Evolutionary conservation across 2,113 vertebrate genomes (phyloP).

Genomic region (Rousettus leschenaultii): DNA sequence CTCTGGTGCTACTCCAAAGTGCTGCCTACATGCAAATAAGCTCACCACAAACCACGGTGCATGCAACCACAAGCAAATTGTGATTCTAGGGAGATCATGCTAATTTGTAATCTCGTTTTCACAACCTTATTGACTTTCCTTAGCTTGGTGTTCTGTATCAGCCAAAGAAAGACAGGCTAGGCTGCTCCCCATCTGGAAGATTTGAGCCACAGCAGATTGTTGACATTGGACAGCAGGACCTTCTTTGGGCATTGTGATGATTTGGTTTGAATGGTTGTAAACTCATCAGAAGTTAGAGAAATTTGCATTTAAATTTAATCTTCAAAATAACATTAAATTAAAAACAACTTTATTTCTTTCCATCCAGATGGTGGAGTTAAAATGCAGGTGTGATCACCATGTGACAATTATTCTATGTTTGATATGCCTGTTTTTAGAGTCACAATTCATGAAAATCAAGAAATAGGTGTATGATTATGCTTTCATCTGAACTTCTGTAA

Average conservation of each 20-base stretch:
- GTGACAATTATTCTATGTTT: not conserved
- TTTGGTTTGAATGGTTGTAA: conserved; percentile 24
- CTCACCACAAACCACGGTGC: conserved; percentile 29
- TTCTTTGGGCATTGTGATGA: not conserved
- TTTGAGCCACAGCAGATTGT: not conserved
- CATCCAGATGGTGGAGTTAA: not conserved
- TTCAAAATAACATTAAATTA: not conserved
- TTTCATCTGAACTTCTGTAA: not conserved
- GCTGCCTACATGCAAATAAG: conserved; percentile 54
- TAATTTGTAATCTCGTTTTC: not conserved
- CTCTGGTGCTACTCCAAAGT: not conserved
- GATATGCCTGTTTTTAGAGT: not conserved
- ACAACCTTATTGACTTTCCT: not conserved
- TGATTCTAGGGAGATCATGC: conserved; percentile 34
- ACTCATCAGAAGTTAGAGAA: not conserved
- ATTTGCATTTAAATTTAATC: conserved; percentile 6
- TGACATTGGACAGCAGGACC: not conserved
- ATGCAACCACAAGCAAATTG: conserved; percentile 64
- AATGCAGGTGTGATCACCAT: not conserved
- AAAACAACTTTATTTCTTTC: conserved; percentile 25
- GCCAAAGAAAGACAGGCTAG: not conserved
- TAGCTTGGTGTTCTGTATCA: not conserved
- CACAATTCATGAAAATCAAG: not conserved
- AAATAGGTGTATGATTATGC: not conserved
- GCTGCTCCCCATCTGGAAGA: not conserved